A percentile compares a stretch with the other conserved stretches of the same genome.
These are phyloP conservation scores for Regulus satrapa DNA, from an alignment of 2,113 vertebrate genomes.

Conservation along the genomic window DNA sequence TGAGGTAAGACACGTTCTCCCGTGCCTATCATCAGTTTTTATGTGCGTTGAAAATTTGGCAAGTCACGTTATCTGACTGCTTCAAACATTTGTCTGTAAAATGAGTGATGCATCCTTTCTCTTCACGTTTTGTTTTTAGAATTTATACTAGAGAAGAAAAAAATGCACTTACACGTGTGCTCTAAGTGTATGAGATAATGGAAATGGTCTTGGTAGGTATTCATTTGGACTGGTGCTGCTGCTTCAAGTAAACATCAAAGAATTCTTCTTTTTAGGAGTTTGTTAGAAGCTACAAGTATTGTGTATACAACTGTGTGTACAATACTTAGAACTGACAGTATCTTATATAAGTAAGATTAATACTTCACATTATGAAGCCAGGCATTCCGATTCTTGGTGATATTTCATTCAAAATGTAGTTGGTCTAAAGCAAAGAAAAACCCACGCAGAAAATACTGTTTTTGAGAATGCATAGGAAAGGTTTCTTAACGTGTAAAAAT, in stretches of 20 bases:
- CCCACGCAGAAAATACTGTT: neutral
- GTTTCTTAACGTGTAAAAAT: neutral
- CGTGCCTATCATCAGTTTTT: neutral
- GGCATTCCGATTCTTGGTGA: neutral
- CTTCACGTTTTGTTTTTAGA: neutral
- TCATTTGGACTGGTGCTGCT: neutral
- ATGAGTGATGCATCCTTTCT: neutral
- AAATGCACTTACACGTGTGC: neutral
- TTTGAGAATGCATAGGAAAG: neutral
- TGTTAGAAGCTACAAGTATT: neutral
- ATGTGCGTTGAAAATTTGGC: neutral
- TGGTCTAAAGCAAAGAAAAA: neutral
- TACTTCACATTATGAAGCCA: neutral
- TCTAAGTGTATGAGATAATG: neutral
- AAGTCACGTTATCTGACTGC: neutral
- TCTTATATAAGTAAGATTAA: neutral
- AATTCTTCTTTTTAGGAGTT: neutral
- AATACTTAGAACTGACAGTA: neutral
- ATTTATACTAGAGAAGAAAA: accelerated
- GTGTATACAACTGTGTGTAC: neutral
- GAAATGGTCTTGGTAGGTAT: neutral
- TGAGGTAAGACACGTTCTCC: accelerated
- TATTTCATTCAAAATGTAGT: neutral
- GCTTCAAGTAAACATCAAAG: neutral
- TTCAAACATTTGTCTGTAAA: neutral